phyloP scores from a whole-genome alignment of 2,888 invertebrate species.

The Phoronis australis region DNA sequence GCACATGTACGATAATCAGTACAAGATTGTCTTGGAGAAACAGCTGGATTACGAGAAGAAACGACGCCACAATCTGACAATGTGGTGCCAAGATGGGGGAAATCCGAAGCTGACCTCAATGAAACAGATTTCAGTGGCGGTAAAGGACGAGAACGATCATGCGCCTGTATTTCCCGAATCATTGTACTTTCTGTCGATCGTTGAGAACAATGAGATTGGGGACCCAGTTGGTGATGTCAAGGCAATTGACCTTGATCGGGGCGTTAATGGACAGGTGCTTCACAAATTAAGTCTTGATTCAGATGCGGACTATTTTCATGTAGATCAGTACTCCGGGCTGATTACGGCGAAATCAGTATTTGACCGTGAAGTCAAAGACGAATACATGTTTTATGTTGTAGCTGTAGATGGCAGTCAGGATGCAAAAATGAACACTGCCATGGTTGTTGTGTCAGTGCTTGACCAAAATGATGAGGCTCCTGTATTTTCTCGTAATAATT shows the following conservation, averaged over 20 bases:
- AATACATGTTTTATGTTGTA: not conserved
- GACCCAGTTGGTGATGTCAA: slow-evolving; percentile 19
- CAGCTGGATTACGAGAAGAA: slow-evolving; percentile 19
- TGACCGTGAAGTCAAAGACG: not conserved
- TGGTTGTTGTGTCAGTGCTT: slow-evolving; percentile 2
- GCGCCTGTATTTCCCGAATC: slow-evolving; percentile 16
- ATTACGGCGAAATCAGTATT: not conserved
- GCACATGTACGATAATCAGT: slow-evolving; percentile 12
- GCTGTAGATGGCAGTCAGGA: not conserved
- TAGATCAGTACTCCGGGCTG: too few relatives aligned
- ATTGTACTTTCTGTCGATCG: slow-evolving; percentile 11
- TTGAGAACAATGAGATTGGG: slow-evolving; percentile 17
- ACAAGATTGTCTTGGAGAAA: slow-evolving; percentile 16
- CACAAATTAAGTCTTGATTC: slow-evolving; percentile 9
- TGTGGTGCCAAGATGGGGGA: slow-evolving; percentile 22
- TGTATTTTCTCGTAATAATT: not conserved
- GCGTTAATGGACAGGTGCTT: slow-evolving; percentile 18
- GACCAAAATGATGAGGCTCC: slow-evolving; percentile 11
- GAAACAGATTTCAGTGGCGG: slow-evolving; percentile 14
- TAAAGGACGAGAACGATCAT: slow-evolving; percentile 22
- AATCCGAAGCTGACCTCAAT: slow-evolving; percentile 14
- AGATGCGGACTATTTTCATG: too few relatives aligned
- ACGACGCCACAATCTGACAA: slow-evolving; percentile 15
- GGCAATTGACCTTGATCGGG: slow-evolving; percentile 24
- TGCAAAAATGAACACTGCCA: not conserved